Conservation (phyloP, 2,113 vertebrate species). For the Tinamus guttatus region DNA sequence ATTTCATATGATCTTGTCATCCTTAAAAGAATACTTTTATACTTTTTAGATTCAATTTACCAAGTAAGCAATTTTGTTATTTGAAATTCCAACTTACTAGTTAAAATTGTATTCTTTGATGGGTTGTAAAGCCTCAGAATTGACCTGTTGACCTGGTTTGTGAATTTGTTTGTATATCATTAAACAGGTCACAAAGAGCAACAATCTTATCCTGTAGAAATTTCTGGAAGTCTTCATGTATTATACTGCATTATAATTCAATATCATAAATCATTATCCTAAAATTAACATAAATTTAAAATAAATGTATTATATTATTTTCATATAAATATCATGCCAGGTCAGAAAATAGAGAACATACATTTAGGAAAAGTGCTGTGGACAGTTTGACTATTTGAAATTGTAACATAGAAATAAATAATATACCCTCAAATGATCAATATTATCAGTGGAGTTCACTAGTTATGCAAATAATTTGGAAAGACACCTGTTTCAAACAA, state of each 20-base stretch:
- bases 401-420: neutral
- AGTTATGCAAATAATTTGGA: neutral
- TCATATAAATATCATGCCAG: too few relatives aligned
- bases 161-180: neutral
- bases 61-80: neutral
- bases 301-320: too few relatives aligned
- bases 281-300: too few relatives aligned
- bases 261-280: neutral
- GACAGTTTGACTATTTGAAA: neutral
- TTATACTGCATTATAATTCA: neutral
- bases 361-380: neutral
- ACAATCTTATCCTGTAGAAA: neutral
- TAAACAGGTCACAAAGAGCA: neutral
- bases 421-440: neutral
- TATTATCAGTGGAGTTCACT: neutral
- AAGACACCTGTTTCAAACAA: neutral
- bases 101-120: neutral
- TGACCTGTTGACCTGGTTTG: neutral
- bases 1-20: neutral
- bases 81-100: neutral
- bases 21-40: neutral
- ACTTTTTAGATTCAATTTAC: neutral
- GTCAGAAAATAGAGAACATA: neutral
- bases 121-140: neutral
- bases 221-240: neutral